Evolutionary conservation across 1,140 invertebrate species (phyloP).

Genomic region (Drosophila punjabiensis): DNA sequence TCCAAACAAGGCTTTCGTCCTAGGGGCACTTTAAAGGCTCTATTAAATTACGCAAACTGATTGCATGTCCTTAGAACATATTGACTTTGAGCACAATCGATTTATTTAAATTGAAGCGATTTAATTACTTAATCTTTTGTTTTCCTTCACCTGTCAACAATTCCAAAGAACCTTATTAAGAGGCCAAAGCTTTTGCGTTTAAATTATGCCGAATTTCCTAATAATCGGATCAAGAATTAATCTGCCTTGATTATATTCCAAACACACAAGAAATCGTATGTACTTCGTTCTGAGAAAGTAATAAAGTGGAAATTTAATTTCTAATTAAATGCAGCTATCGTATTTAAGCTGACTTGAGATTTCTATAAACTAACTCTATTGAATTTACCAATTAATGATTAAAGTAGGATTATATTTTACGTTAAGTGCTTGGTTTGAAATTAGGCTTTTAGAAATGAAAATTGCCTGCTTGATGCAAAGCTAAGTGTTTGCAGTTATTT

Average conservation of each 20-base stretch:
- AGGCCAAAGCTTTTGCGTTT: constrained; percentile 6
- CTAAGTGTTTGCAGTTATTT: not conserved
- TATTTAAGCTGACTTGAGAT: too few relatives aligned
- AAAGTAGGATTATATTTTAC: not conserved
- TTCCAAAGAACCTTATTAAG: not conserved
- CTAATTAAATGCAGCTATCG: too few relatives aligned
- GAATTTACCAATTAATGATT: not conserved
- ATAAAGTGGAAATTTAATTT: too few relatives aligned
- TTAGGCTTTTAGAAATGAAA: not conserved
- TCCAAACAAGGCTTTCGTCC: constrained; percentile 3
- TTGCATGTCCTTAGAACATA: not conserved
- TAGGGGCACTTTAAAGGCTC: not conserved
- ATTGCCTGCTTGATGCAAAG: not conserved
- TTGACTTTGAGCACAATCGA: not conserved
- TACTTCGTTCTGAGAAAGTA: not conserved
- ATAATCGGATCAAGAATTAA: constrained; percentile 21
- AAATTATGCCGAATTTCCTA: not conserved
- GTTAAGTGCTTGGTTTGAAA: not conserved
- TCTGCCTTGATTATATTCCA: not conserved
- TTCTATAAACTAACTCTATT: not conserved
- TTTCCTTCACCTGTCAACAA: constrained; percentile 2
- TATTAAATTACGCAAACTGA: constrained; percentile 15
- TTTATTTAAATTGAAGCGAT: constrained; percentile 10
- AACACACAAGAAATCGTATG: not conserved
- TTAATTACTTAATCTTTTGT: constrained; percentile 32